Base-by-base conservation (phyloP, 1,140 invertebrate genomes). In the Plutomurus gul region DNA sequence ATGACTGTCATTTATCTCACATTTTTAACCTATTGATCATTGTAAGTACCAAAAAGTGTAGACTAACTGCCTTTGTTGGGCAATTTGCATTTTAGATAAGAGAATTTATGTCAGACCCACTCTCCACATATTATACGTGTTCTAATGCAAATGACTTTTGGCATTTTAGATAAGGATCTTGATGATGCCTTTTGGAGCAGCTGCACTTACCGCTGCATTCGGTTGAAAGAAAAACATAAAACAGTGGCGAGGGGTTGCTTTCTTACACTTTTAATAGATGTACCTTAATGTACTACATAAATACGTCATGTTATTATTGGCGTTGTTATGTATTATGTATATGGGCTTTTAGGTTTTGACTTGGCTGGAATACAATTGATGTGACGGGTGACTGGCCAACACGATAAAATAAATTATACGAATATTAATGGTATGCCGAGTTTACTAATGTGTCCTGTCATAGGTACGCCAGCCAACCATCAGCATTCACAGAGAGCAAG, bases 11-110 rank as follows among this genome's bases (percentile, higher is more conserved):
- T 65, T 65, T 65, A 65, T 65, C 56, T 65, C 56, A 65, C 56
- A 65, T 65, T 65, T 65, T 65, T n/a, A 65, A 65, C 25, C 56
- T 65, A 65, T 65, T 65, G 56, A 65, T 65, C 56, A 65, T 65
- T 36, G 27, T 65, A 65, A 65, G 56, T 65, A 65, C 56, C 56
- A 33, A 25, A n/a, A 65, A 65, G 56, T 65, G 56, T 25, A 27
- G 56, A 65, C 27, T 65, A 65, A 65, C 56, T 65, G 27, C 56
- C 56, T n/a, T 65, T 65, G 56, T 65, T 65, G 56, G 36, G 56
- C 56, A 65, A 65, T 65, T 65, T 65, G 27, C 56, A 65, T 65
- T 65, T 65, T 65, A 33, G 56, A 65, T 65, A 65, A 65, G 56
- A n/a, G 27, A 65, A 65, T 65, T 65, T 65, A 65, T 65, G 56